These are phyloP conservation scores for Drosophila teissieri DNA, from an alignment of 1,140 invertebrate species.

Conservation along the genomic window DNA sequence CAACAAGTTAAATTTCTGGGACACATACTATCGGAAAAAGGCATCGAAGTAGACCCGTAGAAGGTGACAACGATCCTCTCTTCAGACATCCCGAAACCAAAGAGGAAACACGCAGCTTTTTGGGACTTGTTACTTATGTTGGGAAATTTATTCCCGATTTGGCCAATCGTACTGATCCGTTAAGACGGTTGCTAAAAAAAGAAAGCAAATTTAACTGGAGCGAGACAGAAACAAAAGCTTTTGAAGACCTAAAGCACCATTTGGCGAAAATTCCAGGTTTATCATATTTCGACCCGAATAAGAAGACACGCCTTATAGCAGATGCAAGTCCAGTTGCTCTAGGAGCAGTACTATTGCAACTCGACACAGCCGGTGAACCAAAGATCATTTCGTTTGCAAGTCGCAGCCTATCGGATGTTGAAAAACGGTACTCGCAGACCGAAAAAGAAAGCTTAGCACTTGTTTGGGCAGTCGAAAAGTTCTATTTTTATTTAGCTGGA, in stretches of 20 bases:
- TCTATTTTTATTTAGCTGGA: constrained; percentile 44
- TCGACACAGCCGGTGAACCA: too few relatives aligned
- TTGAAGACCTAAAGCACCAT: background rate
- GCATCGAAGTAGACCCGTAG: background rate
- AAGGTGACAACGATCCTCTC: background rate
- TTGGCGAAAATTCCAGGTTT: background rate
- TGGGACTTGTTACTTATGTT: background rate
- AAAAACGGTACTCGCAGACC: constrained; percentile 84
- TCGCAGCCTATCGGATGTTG: constrained; percentile 74
- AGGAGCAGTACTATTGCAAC: background rate
- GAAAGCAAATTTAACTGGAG: background rate
- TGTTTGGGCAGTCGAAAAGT: constrained; percentile 75
- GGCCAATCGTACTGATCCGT: background rate
- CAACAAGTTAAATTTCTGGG: too few relatives aligned
- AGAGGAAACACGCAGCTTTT: too few relatives aligned
- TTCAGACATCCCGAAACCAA: background rate
- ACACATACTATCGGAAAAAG: background rate
- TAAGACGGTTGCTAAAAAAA: background rate
- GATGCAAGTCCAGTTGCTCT: background rate
- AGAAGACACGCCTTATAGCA: constrained; percentile 30
- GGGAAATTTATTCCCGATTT: background rate
- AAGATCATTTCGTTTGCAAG: constrained; percentile 36
- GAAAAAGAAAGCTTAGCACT: constrained; percentile 81
- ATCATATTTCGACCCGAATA: constrained; percentile 20
- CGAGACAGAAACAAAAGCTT: background rate